Evolutionary conservation across 2,888 invertebrate species (phyloP), one percentile per base, ranked within the genome.

Genomic region (Vesta saturnalis): DNA sequence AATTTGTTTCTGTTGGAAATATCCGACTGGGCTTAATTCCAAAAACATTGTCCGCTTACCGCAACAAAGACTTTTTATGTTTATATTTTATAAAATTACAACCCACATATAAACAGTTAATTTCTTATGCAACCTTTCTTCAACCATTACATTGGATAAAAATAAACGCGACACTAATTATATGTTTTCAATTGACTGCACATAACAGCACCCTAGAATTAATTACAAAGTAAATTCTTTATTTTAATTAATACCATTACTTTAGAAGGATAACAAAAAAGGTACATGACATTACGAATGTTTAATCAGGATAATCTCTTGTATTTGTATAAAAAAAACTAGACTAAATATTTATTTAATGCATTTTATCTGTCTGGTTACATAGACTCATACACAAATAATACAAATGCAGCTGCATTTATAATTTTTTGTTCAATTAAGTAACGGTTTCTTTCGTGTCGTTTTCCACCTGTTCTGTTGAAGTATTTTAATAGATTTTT

Each of bases 371-470:
- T 18, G 47, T 49, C 47, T 49, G 47, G 12, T 39, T 39, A 39
- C 47, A 49, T 8, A 49, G 47, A 4, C 47, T 5, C 47, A 18
- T 49, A 18, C 18, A 18, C 18, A 8, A 18, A 49, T 18, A 49
- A 54, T 22, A 21, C 14, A 21, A 22, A 60, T 61, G 57, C 55
- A 61, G 30, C 61, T 61, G 61, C 46, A 39, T 64, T 66, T 66
- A 60, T 61, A 66, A 49, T 56, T 56, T 66, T 60, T 19, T 56
- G 56, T 55, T 54, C 66, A 54, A 46, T 54, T 60, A 57, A 30
- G 61, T 66, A 66, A 66, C 66, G 66, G 61, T 59, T 66, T 56
- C 66, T 66, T 60, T 61, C 60, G 35, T 60, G 60, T 46, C 46
- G 16, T 65, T 56, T 60, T 66, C 55, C 66, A 66, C 66, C 66